A percentile compares a stretch with the other conserved stretches of the same genome.
Evolutionary conservation across 2,113 vertebrate genomes (phyloP).

Genomic region (Mus musculus): GRCm39 chr12:32018501-32019000

Average conservation of each 20-base stretch:
- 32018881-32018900: background rate
- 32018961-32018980: background rate
- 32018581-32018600: background rate
- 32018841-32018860: background rate
- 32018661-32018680: background rate
- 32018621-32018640: background rate
- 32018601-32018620: background rate
- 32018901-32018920: background rate
- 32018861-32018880: background rate
- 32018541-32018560: background rate
- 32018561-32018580: too few relatives aligned
- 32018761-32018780: constrained; percentile 1
- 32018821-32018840: background rate
- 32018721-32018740: background rate
- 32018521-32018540: background rate
- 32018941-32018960: constrained; percentile 8
- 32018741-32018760: constrained; percentile 23
- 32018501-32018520: background rate
- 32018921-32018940: constrained; percentile 42
- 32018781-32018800: background rate
- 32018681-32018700: background rate
- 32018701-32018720: background rate
- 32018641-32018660: background rate
- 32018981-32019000: background rate
- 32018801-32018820: background rate